Percentiles rank a stretch among this genome's conserved stretches.
Evolutionary conservation across 2,797 vertebrate genomes (phyloP).

Genomic region (Poeciliopsis presidionis): DNA sequence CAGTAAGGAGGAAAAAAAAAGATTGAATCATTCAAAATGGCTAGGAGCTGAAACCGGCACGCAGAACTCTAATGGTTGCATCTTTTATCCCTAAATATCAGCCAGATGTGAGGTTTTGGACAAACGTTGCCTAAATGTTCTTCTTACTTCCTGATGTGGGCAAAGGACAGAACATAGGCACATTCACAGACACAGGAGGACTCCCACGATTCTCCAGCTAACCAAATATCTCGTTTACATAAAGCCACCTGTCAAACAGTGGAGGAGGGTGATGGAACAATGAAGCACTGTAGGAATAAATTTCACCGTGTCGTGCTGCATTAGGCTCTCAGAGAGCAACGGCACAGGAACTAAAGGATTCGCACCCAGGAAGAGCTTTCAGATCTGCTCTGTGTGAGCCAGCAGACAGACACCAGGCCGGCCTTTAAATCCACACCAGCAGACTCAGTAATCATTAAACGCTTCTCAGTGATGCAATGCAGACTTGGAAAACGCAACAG

Average conservation of each 20-base stretch:
- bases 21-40: not conserved
- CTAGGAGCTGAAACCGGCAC: not conserved
- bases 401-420: conserved; percentile 43
- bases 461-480: conserved; percentile 59
- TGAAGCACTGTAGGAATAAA: conserved; percentile 46
- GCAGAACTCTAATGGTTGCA: not conserved
- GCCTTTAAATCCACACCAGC: conserved; percentile 49
- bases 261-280: conserved; percentile 41
- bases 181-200: not conserved
- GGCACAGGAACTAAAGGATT: conserved; percentile 37
- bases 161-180: not conserved
- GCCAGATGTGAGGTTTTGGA: not conserved
- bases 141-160: not conserved
- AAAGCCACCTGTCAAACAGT: conserved; percentile 17
- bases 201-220: not conserved
- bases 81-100: not conserved
- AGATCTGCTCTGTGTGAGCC: conserved; percentile 37
- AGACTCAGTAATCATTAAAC: conserved; percentile 56
- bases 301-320: conserved; percentile 45
- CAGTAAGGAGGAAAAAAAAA: not conserved
- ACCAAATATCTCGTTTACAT: conserved; percentile 36
- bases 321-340: conserved; percentile 41
- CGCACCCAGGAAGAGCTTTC: conserved; percentile 31
- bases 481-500: conserved; percentile 41
- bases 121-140: conserved; percentile 3